Base-by-base conservation (phyloP, 2,888 invertebrate species). In the Sinodicranocentrus sp. region DNA sequence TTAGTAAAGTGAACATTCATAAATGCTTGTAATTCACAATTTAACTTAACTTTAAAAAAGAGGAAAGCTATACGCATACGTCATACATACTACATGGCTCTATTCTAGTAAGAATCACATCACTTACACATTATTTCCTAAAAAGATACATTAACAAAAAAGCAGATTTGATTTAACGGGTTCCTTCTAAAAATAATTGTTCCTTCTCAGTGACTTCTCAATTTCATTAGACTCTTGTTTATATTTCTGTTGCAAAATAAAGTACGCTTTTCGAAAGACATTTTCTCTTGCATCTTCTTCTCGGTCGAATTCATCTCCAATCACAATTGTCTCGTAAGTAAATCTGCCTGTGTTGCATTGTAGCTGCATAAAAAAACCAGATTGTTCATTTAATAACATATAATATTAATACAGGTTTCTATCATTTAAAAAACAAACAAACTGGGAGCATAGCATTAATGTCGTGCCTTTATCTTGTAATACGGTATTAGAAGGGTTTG, bases 281-380 rank as follows among this genome's bases (percentile, higher is more conserved):
- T 44, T 61, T 44, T 72, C 72, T 26, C 72, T 8, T 1, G 72
- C 72, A 8, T 44, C 25, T 13, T 15, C 61, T 26, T 61, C 61
- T 1, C 44, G 44, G 19, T 72, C 72, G 15, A 1, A 61, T 17
- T 72, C 59, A 72, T 72, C 72, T 8, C 72, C 72, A 72, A 72
- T 19, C 0, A 72, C 72, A 15, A 61, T 61, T 0, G 72, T 72
- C 10, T 59, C 72, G 15, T 72, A 61, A 1, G 21, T 0, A 13
- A 54, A 54, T 33, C 70, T 21, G 0, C 23, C 10, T 1, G 43
- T 44, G 1, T 44, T 23, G 13, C 72, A 72, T 3, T 23, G 0
- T 10, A 72, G 33, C 72, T 72, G 39, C 13, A 28, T 17, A 48
- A 19, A 17, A 5, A 54, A 48, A 67, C 43, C 3, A 48, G 13